phyloP scores from a whole-genome alignment of 2,797 vertebrate genomes.

The Amazona finschi region DNA sequence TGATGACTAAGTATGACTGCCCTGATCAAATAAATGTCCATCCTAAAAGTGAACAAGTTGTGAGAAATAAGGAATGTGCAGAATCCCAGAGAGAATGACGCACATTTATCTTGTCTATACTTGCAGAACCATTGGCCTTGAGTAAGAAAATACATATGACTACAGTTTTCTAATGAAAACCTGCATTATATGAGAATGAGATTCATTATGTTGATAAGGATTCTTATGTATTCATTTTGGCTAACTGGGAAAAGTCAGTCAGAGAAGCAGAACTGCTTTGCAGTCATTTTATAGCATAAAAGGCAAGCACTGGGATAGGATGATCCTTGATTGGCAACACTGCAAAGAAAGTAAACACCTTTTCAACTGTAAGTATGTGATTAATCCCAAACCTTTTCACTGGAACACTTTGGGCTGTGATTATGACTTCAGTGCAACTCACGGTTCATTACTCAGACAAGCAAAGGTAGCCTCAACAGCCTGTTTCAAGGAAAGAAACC shows the following conservation, averaged over 20 bases:
- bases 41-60: conserved; percentile 5
- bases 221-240: conserved; percentile 24
- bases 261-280: background rate
- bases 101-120: conserved; percentile 41
- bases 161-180: conserved; percentile 57
- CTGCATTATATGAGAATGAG: conserved; percentile 30
- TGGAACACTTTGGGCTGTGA: background rate
- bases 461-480: background rate
- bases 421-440: background rate
- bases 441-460: background rate
- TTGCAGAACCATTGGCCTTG: conserved; percentile 33
- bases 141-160: conserved; percentile 19
- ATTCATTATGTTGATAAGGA: conserved; percentile 48
- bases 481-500: background rate
- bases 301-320: background rate
- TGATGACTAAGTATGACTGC: background rate
- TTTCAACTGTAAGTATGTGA: background rate
- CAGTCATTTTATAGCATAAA: background rate
- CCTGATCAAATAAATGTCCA: background rate
- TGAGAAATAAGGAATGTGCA: conserved; percentile 47
- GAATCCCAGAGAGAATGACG: conserved; percentile 45
- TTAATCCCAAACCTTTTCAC: background rate
- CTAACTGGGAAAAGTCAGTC: background rate
- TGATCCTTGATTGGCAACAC: background rate
- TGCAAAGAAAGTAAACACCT: background rate